Conservation (phyloP, 2,888 invertebrate genomes). For the Brachyopa scutellaris region DNA sequence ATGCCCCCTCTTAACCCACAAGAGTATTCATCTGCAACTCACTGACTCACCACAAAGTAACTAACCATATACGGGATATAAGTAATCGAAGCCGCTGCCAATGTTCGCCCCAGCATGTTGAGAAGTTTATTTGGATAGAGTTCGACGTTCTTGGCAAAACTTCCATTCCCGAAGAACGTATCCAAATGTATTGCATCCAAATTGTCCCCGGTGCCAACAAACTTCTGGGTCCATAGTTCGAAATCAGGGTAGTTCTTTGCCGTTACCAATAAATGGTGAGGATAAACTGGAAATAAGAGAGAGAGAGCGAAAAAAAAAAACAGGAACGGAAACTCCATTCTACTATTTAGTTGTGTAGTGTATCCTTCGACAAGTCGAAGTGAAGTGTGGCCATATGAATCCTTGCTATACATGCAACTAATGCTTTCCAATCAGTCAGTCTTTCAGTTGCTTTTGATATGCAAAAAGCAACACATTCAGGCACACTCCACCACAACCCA, state of each 20-base stretch:
- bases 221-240: conserved; percentile 81
- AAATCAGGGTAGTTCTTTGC: conserved; percentile 76
- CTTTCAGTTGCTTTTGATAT: conserved; percentile 4
- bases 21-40: background rate
- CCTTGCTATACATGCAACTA: conserved; percentile 50
- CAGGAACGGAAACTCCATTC: conserved; percentile 56
- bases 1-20: no score
- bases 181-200: conserved; percentile 78
- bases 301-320: background rate
- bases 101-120: conserved; percentile 77
- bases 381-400: conserved; percentile 47
- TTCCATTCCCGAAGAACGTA: conserved; percentile 78
- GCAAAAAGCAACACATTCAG: background rate
- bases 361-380: conserved; percentile 21
- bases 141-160: conserved; percentile 77
- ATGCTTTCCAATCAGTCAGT: conserved; percentile 57
- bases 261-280: conserved; percentile 79
- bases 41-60: conserved; percentile 80
- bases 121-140: conserved; percentile 80
- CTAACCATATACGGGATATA: conserved; percentile 80
- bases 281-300: conserved; percentile 76
- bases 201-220: conserved; percentile 78
- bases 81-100: conserved; percentile 79
- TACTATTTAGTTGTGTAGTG: no score
- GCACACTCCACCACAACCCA: conserved; percentile 54